A percentile compares a stretch with the other conserved stretches of the same genome.
These are phyloP conservation scores for Meloe dianella DNA, from an alignment of 2,888 invertebrate species.

Conservation along the genomic window DNA sequence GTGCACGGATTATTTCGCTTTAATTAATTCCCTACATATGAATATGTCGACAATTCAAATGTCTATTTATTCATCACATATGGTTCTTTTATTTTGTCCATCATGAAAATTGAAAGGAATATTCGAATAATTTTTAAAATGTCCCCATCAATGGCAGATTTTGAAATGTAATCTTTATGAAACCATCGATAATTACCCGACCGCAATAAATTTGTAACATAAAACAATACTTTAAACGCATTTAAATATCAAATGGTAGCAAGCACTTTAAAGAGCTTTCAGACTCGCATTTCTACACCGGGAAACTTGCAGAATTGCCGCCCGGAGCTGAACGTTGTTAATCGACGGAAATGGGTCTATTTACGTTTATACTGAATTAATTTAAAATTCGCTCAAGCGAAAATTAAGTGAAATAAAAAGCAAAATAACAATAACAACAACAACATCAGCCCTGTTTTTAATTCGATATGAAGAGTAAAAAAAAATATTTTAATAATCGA, in stretches of 20 bases:
- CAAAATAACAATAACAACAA: constrained; percentile 1
- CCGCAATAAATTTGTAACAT: constrained; percentile 52
- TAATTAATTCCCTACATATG: no score
- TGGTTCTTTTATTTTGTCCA: neutral
- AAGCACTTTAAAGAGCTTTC: constrained; percentile 47
- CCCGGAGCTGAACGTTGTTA: constrained; percentile 49
- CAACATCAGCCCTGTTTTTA: neutral
- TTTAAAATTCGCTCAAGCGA: constrained; percentile 51
- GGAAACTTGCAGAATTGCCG: constrained; percentile 50
- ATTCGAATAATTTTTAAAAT: neutral
- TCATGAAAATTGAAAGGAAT: neutral
- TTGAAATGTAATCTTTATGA: constrained; percentile 31
- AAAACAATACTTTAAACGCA: constrained; percentile 54
- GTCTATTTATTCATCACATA: neutral
- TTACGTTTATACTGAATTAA: constrained; percentile 55
- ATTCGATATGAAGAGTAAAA: neutral
- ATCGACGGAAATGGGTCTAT: constrained; percentile 54
- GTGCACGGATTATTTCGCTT: no score
- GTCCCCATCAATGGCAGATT: constrained; percentile 33
- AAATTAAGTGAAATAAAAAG: constrained; percentile 49
- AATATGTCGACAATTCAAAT: no score
- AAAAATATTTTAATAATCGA: no score
- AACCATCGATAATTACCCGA: constrained; percentile 44
- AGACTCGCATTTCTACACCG: constrained; percentile 46
- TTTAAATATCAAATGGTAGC: constrained; percentile 54